Percentiles rank a stretch among this genome's conserved stretches.
phyloP scores from a whole-genome alignment of 2,888 invertebrate species.

The Listrodromus nycthemerus region DNA sequence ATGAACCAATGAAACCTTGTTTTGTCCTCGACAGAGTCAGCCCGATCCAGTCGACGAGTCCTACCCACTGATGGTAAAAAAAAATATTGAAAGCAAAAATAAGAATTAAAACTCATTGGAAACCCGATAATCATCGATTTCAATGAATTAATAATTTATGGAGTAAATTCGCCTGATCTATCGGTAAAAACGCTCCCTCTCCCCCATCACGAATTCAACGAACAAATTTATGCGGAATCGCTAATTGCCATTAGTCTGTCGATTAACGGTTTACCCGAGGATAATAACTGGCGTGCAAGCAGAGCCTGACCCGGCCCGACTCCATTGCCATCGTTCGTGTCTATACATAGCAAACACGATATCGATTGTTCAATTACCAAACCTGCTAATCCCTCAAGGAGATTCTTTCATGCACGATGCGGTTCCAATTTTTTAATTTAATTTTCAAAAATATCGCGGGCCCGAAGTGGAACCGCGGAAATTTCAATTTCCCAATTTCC shows the following conservation, averaged over 20 bases:
- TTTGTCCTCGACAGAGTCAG: too few relatives aligned
- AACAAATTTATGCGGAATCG: slow-evolving; percentile 32
- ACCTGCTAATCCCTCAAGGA: slow-evolving; percentile 38
- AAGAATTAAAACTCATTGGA: too few relatives aligned
- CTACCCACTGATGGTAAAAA: too few relatives aligned
- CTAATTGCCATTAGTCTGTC: slow-evolving; percentile 42
- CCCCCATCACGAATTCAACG: background rate
- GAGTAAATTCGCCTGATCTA: background rate
- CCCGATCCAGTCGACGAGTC: too few relatives aligned
- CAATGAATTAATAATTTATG: slow-evolving; percentile 4
- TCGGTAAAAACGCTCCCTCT: background rate
- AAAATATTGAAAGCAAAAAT: too few relatives aligned
- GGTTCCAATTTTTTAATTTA: background rate
- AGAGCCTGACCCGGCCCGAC: background rate
- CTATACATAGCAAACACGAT: background rate
- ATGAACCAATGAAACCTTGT: too few relatives aligned
- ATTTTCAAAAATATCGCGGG: background rate
- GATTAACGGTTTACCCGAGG: slow-evolving; percentile 31
- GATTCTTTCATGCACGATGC: slow-evolving; percentile 9
- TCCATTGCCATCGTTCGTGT: background rate
- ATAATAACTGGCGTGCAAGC: slow-evolving; percentile 33
- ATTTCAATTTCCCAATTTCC: background rate
- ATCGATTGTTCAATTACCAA: slow-evolving; percentile 37
- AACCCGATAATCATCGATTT: too few relatives aligned
- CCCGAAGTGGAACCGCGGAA: background rate